A percentile compares a stretch with the other conserved stretches of the same genome.
Conservation (phyloP, 2,888 invertebrate species). For the Chalcis sispes region DNA sequence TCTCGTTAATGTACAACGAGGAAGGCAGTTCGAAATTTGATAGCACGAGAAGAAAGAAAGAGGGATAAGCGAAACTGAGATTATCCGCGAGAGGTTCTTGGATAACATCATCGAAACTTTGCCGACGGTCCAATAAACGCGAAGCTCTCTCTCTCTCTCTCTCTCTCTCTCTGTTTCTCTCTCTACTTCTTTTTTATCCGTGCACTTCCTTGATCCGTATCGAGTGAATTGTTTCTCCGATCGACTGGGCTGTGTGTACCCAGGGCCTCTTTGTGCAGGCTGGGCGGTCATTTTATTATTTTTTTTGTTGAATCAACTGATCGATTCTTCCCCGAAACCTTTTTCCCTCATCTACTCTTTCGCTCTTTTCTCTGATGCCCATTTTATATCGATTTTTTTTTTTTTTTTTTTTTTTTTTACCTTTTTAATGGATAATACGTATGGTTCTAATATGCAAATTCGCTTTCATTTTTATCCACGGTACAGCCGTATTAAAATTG, state of each 20-base stretch:
- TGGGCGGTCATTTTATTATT: slow-evolving; percentile 23
- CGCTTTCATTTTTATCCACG: no score
- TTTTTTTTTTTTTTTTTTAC: no score
- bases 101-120: slow-evolving; percentile 47
- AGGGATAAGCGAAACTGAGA: slow-evolving; percentile 1
- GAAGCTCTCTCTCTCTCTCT: neutral
- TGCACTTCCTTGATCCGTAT: slow-evolving; percentile 58
- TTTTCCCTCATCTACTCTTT: no score
- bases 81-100: slow-evolving; percentile 20
- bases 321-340: no score
- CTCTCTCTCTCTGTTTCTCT: neutral
- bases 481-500: no score
- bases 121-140: slow-evolving; percentile 15
- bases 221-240: slow-evolving; percentile 58
- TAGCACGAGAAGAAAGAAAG: neutral
- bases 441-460: no score
- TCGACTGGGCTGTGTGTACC: neutral
- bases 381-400: slow-evolving; percentile 46
- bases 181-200: neutral
- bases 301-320: no score
- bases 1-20: slow-evolving; percentile 2
- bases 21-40: slow-evolving; percentile 2
- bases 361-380: neutral
- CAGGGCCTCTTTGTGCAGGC: neutral
- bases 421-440: no score